phyloP scores from a whole-genome alignment of 2,113 vertebrate genomes.

The Poecilia latipinna region DNA sequence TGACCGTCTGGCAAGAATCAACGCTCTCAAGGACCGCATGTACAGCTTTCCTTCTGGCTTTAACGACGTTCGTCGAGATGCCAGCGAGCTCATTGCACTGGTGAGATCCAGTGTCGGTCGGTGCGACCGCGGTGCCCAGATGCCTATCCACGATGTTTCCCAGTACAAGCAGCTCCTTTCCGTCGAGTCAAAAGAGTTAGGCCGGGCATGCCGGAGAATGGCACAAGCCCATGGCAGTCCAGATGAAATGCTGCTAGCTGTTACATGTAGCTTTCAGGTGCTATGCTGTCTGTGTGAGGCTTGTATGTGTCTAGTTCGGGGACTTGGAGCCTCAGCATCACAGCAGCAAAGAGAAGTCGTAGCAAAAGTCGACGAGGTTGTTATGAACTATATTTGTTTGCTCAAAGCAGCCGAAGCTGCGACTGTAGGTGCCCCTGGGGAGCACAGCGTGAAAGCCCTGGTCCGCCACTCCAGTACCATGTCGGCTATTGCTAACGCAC shows the following conservation, averaged over 20 bases:
- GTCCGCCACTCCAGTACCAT: conserved; percentile 93
- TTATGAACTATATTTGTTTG: conserved; percentile 97
- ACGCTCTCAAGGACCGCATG: conserved; percentile 88
- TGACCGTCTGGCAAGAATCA: conserved; percentile 85
- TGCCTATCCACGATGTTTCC: conserved; percentile 85
- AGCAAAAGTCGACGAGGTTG: conserved; percentile 93
- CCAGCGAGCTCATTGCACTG: conserved; percentile 92
- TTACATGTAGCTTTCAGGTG: conserved; percentile 97
- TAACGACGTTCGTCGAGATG: conserved; percentile 89
- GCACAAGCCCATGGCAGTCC: conserved; percentile 90
- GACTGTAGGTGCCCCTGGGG: conserved; percentile 84
- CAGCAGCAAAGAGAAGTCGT: conserved; percentile 93
- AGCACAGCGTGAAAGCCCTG: conserved; percentile 91
- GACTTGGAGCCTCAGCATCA: conserved; percentile 84
- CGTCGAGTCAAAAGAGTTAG: conserved; percentile 93
- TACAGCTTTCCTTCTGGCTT: conserved; percentile 91
- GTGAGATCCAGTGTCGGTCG: conserved; percentile 88
- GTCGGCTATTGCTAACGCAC: conserved; percentile 96
- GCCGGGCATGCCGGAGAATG: conserved; percentile 94
- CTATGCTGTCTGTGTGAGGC: conserved; percentile 97
- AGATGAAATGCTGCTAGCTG: conserved; percentile 94
- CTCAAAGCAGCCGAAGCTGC: conserved; percentile 92
- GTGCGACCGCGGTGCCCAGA: conserved; percentile 76
- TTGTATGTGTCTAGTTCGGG: conserved; percentile 94
- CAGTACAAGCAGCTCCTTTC: conserved; percentile 95